Evolutionary conservation across 2,888 invertebrate genomes (phyloP).

Genomic region (Iphiclides podalirius): DNA sequence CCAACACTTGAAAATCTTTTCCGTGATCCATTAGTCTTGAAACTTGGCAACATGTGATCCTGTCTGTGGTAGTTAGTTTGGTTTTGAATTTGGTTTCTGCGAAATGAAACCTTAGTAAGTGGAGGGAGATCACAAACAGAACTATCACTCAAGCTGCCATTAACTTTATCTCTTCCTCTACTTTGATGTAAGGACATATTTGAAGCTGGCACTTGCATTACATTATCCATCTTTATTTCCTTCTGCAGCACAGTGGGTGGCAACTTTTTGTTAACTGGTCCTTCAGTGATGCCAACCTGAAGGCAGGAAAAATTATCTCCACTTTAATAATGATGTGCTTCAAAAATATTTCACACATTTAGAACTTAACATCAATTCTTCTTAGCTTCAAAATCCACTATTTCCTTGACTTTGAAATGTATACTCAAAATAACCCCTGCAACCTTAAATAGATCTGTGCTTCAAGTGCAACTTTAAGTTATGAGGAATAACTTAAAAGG

Average conservation of each 20-base stretch:
- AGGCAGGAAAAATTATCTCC: conserved; percentile 81
- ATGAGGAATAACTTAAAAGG: conserved; percentile 10
- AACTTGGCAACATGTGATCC: conserved; percentile 40
- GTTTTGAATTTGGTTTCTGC: conserved; percentile 46
- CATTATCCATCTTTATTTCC: conserved; percentile 56
- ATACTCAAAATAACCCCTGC: conserved; percentile 22
- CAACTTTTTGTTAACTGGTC: conserved; percentile 73
- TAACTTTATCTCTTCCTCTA: conserved; percentile 45
- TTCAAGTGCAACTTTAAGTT: conserved; percentile 13
- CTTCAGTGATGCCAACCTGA: conserved; percentile 80
- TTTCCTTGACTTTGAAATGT: conserved; percentile 55
- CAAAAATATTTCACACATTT: conserved; percentile 57
- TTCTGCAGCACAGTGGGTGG: conserved; percentile 69
- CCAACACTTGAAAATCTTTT: conserved; percentile 55
- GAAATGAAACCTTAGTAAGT: conserved; percentile 47
- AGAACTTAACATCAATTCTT: conserved; percentile 66
- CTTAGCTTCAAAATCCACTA: conserved; percentile 71
- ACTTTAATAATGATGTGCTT: conserved; percentile 78
- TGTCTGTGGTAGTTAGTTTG: conserved; percentile 43
- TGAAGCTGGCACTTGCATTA: conserved; percentile 51
- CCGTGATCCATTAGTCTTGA: conserved; percentile 44
- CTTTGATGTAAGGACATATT: conserved; percentile 41
- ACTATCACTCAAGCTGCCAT: conserved; percentile 66
- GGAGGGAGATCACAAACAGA: conserved; percentile 58
- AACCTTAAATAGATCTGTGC: conserved; percentile 18